Evolutionary conservation across 2,113 vertebrate species (phyloP), one percentile per base, ranked within the genome.

Genomic region (Datnioides undecimradiatus): DNA sequence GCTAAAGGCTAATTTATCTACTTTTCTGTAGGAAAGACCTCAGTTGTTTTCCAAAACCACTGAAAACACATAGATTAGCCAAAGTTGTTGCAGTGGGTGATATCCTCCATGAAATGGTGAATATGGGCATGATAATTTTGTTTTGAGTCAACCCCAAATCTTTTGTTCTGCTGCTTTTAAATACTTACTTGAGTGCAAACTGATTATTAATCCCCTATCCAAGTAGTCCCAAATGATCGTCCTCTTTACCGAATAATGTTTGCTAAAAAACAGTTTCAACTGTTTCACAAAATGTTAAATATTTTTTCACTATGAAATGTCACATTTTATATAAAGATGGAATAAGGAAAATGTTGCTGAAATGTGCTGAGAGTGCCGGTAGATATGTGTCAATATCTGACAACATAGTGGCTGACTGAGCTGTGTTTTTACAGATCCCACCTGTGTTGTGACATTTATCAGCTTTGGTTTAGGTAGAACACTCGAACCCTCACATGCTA

Each of bases 401-500:
- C n/a, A n/a, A n/a, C n/a, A n/a, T 45, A 19, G 43, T n/a, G 21
- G 5, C 21, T 52, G 21, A 51, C 21, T 25, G 46, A 65, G 43
- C 5, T 65, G 49, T 31, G 49, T 31, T 57, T 57, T 11, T 6
- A 66, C 14, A 6, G n/a, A n/a, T n/a, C n/a, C n/a, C n/a, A n/a
- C n/a, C n/a, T n/a, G n/a, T n/a, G n/a, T n/a, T n/a, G n/a, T 36
- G 33, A 67, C n/a, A 25, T 52, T 67, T 9, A 41, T 25, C 14
- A 4, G 5, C 34, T 34, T 38, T 41, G 73, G 10, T 33, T 23
- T 12, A 40, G 23, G 34, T 27, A 33, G 7, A n/a, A n/a, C n/a
- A n/a, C n/a, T n/a, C n/a, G n/a, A n/a, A n/a, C 7, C 9, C 1
- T 2, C 21, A 48, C 1, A 14, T 6, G 1, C 3, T 34, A n/a